phyloP scores from a whole-genome alignment of 2,888 invertebrate genomes.

The Euphydryas editha region DNA sequence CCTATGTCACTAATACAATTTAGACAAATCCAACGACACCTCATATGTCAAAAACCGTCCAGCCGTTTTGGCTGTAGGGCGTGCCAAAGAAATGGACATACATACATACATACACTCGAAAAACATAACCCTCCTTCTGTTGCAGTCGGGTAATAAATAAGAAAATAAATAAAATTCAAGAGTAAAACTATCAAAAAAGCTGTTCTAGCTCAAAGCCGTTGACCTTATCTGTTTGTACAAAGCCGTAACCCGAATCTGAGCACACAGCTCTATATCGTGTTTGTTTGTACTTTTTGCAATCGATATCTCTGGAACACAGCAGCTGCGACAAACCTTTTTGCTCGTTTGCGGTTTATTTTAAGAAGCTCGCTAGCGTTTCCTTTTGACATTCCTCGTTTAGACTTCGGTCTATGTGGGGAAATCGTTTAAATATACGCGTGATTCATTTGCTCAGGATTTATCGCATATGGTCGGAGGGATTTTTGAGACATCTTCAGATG shows the following conservation, averaged over 20 bases:
- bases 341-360: slow-evolving; percentile 44
- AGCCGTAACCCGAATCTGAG: slow-evolving; percentile 42
- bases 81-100: too few relatives aligned
- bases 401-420: slow-evolving; percentile 5
- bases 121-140: too few relatives aligned
- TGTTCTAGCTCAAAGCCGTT: background rate
- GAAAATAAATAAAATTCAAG: too few relatives aligned
- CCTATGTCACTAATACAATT: too few relatives aligned
- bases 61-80: too few relatives aligned
- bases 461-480: background rate
- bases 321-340: slow-evolving; percentile 61
- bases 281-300: slow-evolving; percentile 67
- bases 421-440: slow-evolving; percentile 2
- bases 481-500: background rate
- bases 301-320: slow-evolving; percentile 75
- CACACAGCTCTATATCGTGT: slow-evolving; percentile 55
- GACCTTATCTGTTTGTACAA: slow-evolving; percentile 3
- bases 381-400: slow-evolving; percentile 27
- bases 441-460: background rate
- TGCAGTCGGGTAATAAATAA: too few relatives aligned
- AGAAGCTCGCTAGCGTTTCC: slow-evolving; percentile 30
- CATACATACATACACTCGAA: too few relatives aligned
- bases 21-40: too few relatives aligned
- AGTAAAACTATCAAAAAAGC: too few relatives aligned
- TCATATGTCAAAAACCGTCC: too few relatives aligned